Conservation (phyloP, 2,797 vertebrate genomes). For the Paratrypauchen microcephalus region DNA sequence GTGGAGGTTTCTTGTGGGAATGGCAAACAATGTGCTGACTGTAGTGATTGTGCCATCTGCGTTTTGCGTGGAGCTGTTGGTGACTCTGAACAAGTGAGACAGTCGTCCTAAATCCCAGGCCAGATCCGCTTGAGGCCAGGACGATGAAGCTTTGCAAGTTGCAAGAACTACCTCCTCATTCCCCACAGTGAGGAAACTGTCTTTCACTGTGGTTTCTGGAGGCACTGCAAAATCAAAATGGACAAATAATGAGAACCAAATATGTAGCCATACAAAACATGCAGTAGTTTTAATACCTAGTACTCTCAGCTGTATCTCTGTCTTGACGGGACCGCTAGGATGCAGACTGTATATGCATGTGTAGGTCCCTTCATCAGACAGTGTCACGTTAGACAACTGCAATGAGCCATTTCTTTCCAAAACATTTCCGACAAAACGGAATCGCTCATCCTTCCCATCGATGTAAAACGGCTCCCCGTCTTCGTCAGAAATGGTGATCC, state of each 20-base stretch:
- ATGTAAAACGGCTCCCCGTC: rapidly evolving
- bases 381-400: slow-evolving; percentile 5
- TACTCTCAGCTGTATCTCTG: slow-evolving; percentile 19
- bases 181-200: slow-evolving; percentile 12
- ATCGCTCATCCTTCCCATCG: neutral
- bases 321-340: slow-evolving; percentile 30
- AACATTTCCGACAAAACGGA: slow-evolving; percentile 37
- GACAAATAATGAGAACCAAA: neutral
- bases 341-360: slow-evolving; percentile 50
- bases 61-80: slow-evolving; percentile 2
- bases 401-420: slow-evolving; percentile 21
- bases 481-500: neutral
- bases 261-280: neutral
- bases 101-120: slow-evolving; percentile 33
- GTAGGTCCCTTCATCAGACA: slow-evolving; percentile 55
- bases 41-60: slow-evolving; percentile 45
- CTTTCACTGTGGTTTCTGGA: slow-evolving; percentile 30
- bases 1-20: slow-evolving; percentile 41
- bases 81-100: neutral
- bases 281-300: slow-evolving; percentile 30
- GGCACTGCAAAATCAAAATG: slow-evolving; percentile 42
- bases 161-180: slow-evolving; percentile 27
- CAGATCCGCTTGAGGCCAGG: slow-evolving; percentile 54
- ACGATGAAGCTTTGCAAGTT: slow-evolving; percentile 47
- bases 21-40: slow-evolving; percentile 42